Base-by-base conservation (phyloP, 1,140 invertebrate genomes). In the Apocrypta bakeri region DNA sequence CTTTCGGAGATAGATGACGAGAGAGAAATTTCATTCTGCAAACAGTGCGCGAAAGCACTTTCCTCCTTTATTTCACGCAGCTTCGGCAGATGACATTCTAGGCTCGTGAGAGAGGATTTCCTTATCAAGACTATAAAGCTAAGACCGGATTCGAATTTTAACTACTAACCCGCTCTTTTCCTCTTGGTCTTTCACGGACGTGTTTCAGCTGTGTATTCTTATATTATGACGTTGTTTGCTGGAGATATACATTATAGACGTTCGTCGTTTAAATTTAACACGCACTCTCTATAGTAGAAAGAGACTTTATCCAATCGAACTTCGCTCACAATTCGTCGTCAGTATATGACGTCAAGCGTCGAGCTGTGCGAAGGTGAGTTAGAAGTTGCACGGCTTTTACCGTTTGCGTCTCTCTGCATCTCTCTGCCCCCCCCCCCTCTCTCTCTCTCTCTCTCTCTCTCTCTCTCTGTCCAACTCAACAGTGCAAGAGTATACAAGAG, bases 91-190 rank as follows among this genome's bases (percentile, higher is more conserved):
- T 56, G 48, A 56, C 17, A 17, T 56, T 56, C 48, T 56, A 17
- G 7, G 40, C 40, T 7, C 25, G 63, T 27, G 63, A 64, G 63
- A 66, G 63, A 66, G 63, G 84, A 84, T 87, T 87, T 83, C 85
- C 84, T 86, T 87, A 87, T 87, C 86, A 85, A 87, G 86, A 79
- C 84, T 83, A 83, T 85, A 84, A 83, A 75, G 71, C 37, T 68
- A 73, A 86, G 86, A 83, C 77, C 82, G 82, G 85, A 83, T 84
- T 85, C 73, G 64, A 83, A 85, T 86, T 85, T 84, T 84, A 86
- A 87, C 83, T 84, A 82, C 81, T 80, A 42, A 83, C 64, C 85
- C 83, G 79, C 81, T 74, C 61, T 42, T 12, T 42, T 48, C 77
- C 83, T 83, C 76, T 79, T 48, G 64, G 33, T 37, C 37, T 74